Base-by-base conservation (phyloP, 2,113 vertebrate genomes). In the Danio rerio region DNA sequence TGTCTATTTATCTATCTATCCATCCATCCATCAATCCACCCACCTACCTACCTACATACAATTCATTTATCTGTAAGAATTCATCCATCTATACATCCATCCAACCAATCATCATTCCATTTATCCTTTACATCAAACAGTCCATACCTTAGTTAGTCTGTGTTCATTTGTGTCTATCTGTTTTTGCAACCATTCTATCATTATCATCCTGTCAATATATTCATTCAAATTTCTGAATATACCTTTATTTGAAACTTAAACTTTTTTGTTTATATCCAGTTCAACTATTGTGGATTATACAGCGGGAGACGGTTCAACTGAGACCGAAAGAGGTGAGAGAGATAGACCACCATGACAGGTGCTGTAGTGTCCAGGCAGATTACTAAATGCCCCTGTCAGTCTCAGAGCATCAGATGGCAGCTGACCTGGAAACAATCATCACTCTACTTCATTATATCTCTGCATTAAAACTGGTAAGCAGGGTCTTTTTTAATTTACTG, bases 321-420 rank as follows among this genome's bases (percentile, higher is more conserved):
- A 79, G 69, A 76, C 81, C 63, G 78, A 83, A 78, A 70, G 80
- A 63, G n/a, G 62, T n/a, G 79, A 68, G 56, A 72, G 65, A 83
- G 49, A n/a, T n/a, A 83, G 82, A 78, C 70, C 73, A 77, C 75
- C 59, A 63, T 52, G 58, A 52, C 75, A 80, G 69, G 72, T 75
- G 73, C 42, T 83, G 78, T 66, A 78, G 85, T 63, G 74, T 77
- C 85, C 85, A 66, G 62, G 56, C 78, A 80, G 78, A 63, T 69
- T 45, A 81, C 45, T 61, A 86, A 70, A 86, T 31, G 58, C 56
- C 77, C 61, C 81, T 65, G 84, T 83, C 82, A 80, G 13, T 77
- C 81, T 80, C 77, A 65, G 40, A 76, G 71, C 47, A 80, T 76
- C 81, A 80, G 77, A 71, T 71, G 78, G 80, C 81, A 71, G 56